Evolutionary conservation across 2,797 vertebrate species (phyloP), one percentile per base, ranked within the genome.

Genomic region (Bradypodion pumilum): DNA sequence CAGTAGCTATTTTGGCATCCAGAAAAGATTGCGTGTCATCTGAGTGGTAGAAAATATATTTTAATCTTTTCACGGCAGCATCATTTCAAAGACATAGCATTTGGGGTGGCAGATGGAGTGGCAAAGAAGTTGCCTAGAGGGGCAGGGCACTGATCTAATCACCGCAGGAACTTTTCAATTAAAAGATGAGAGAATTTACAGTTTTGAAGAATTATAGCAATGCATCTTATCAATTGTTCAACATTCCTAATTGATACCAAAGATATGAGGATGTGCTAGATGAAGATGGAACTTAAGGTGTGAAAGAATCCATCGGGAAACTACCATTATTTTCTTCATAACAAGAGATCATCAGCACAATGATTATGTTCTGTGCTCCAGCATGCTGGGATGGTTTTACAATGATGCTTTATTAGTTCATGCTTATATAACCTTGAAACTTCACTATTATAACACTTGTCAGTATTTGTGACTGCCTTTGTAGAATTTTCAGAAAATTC

Each of bases 1-100:
- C 84, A 96, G 96, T 95, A 96, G 96, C 95, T 96, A 96, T 96
- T 96, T 96, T 96, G 96, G 96, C 96, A 96, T 96, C 95, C 95
- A 96, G 95, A 94, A 96, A 96, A 95, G 96, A 96, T 96, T 96
- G 96, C 95, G 96, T 96, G 96, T 96, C 96, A 96, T 96, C 95
- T 94, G 95, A 96, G 95, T 96, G 95, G 96, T 96, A 96, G 96
- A 96, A 96, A 96, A 96, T 96, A 96, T 96, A 96, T 96, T 96
- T 96, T 96, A 96, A 96, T 96, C 96, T 96, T 96, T 85, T 96
- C 96, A 95, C 96, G 96, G 95, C 94, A 95, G 95, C 95, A 94
- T 96, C 95, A 95, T 96, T 96, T 96, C 95, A 96, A 95, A 96
- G 95, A 96, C 95, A 94, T 96, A 96, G 95, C 96, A 96, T 96